Evolutionary conservation across 92 coral and sea anemone species (phyloP).

Genomic region (Blastomussa wellsi): DNA sequence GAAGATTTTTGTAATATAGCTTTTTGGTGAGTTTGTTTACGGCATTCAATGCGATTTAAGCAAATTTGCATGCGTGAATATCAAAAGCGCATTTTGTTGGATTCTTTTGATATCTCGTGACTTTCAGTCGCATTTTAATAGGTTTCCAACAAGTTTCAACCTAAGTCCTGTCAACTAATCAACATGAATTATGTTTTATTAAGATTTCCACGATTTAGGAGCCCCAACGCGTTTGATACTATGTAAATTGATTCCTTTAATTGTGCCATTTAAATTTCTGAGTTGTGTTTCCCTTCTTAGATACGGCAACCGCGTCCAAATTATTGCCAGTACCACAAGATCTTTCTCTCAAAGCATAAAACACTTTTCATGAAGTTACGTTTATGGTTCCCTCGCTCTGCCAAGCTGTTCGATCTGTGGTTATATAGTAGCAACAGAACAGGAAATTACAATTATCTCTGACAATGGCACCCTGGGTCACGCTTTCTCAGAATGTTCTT

Average conservation of each 20-base stretch:
- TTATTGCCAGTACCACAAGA: background rate
- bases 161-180: background rate
- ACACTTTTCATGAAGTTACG: too few species aligned
- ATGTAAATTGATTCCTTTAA: background rate
- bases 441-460: background rate
- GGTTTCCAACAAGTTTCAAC: background rate
- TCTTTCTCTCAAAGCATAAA: background rate
- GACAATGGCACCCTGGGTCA: background rate
- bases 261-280: background rate
- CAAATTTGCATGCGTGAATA: background rate
- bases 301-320: background rate
- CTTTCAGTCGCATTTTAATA: background rate
- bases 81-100: background rate
- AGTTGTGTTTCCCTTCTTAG: background rate
- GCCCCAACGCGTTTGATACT: background rate
- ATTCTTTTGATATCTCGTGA: background rate
- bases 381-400: background rate
- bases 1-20: background rate
- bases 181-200: too few species aligned
- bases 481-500: slow-evolving; percentile 6
- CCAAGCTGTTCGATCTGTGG: background rate
- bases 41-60: background rate
- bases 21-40: background rate
- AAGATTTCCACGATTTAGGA: background rate
- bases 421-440: background rate